Evolutionary conservation across 2,113 vertebrate genomes (phyloP).

Genomic region (Anoplopoma fimbria): DNA sequence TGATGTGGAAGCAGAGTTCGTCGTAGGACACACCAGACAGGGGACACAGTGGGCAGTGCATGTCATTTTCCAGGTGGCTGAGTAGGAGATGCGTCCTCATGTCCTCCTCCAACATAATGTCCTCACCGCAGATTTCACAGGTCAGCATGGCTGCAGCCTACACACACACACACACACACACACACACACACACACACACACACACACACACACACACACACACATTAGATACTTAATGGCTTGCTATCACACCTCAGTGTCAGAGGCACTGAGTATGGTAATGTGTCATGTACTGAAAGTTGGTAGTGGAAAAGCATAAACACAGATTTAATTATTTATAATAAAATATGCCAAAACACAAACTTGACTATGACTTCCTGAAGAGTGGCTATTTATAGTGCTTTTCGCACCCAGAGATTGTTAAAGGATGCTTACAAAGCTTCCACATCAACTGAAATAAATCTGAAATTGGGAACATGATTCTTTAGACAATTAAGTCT

Average conservation of each 20-base stretch:
- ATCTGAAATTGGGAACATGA: too few species aligned
- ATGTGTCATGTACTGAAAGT: background rate
- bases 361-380: too few species aligned
- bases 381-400: too few species aligned
- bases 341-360: background rate
- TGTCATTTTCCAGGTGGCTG: conserved; percentile 78
- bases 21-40: conserved; percentile 82
- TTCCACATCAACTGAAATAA: too few species aligned
- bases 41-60: conserved; percentile 84
- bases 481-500: too few species aligned
- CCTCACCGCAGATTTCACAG: conserved; percentile 87
- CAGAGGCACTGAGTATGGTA: background rate
- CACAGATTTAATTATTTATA: background rate
- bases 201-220: background rate
- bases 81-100: conserved; percentile 82
- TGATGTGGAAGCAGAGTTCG: conserved; percentile 84
- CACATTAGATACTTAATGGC: too few species aligned
- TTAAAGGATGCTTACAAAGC: too few species aligned
- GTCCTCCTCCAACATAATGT: conserved; percentile 80
- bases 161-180: background rate
- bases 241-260: background rate
- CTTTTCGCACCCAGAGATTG: too few species aligned
- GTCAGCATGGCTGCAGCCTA: conserved; percentile 80
- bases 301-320: background rate
- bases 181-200: conserved; percentile 7